Conservation (phyloP, 2,797 vertebrate genomes). For the Crocodylus rhombifer region DNA sequence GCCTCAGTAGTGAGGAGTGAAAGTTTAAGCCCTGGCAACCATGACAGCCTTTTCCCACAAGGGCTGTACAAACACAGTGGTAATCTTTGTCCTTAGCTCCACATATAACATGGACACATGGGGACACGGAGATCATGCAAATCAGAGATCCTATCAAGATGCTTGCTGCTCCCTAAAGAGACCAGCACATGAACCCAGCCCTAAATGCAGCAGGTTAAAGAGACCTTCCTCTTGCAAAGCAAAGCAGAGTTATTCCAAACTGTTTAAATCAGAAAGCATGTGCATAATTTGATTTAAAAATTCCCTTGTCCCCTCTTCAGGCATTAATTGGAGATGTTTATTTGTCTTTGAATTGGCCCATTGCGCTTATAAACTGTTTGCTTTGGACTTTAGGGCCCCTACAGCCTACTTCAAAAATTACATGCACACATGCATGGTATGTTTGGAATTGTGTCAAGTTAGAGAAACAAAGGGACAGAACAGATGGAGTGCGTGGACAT, state of each 20-base stretch:
- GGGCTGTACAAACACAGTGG: neutral
- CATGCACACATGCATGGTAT: neutral
- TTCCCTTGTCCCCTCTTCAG: neutral
- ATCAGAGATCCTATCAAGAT: neutral
- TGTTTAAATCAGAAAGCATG: neutral
- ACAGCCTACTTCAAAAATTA: neutral
- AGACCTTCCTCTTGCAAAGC: neutral
- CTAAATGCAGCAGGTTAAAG: neutral
- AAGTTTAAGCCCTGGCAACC: neutral
- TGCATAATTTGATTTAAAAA: neutral
- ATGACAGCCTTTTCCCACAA: neutral
- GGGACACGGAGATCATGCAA: neutral
- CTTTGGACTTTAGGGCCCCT: neutral
- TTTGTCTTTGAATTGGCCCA: neutral
- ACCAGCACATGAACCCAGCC: neutral
- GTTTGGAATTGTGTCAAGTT: slow-evolving; percentile 32
- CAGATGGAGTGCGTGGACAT: slow-evolving; percentile 27
- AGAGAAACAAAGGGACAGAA: slow-evolving; percentile 4
- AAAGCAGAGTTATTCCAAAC: neutral
- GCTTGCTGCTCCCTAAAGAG: neutral
- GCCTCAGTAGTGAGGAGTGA: neutral
- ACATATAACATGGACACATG: neutral
- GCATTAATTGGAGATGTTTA: neutral
- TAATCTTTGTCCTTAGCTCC: neutral
- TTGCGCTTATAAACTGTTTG: neutral